Evolutionary conservation across 1,140 invertebrate species (phyloP).

Genomic region (Drosophila takahashii): DNA sequence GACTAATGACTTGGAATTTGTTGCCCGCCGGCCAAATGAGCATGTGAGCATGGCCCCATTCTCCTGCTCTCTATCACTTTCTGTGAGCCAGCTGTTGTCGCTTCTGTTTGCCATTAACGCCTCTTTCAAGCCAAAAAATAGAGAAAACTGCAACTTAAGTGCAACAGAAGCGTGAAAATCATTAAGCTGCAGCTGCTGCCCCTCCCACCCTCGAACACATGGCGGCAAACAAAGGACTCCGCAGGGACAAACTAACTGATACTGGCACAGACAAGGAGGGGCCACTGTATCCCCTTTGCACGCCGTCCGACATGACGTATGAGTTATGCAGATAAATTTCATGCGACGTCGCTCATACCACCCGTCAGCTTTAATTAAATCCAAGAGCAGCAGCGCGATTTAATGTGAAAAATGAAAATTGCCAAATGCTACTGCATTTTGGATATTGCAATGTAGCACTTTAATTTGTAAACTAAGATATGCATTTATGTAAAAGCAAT

Average conservation of each 20-base stretch:
- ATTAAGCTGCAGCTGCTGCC: slow-evolving; percentile 71
- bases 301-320: slow-evolving; percentile 63
- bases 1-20: slow-evolving; percentile 78
- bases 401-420: slow-evolving; percentile 17
- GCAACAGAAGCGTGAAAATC: slow-evolving; percentile 72
- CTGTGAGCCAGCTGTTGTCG: slow-evolving; percentile 59
- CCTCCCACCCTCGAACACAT: slow-evolving; percentile 7
- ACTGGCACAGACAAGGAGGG: slow-evolving; percentile 8
- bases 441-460: too few species aligned
- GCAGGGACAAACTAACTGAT: slow-evolving; percentile 19
- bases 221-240: slow-evolving; percentile 15
- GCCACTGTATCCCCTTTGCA: slow-evolving; percentile 33
- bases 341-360: slow-evolving; percentile 66
- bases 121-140: slow-evolving; percentile 31
- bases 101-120: slow-evolving; percentile 74
- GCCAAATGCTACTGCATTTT: too few species aligned
- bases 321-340: slow-evolving; percentile 72
- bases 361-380: slow-evolving; percentile 59
- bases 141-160: slow-evolving; percentile 69
- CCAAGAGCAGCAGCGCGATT: slow-evolving; percentile 9
- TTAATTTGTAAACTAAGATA: too few species aligned
- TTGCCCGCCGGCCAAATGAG: slow-evolving; percentile 76
- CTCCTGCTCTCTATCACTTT: slow-evolving; percentile 8
- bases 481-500: too few species aligned
- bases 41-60: slow-evolving; percentile 29